Conservation (phyloP, 2,888 invertebrate species). For the Drosophila ochracea region DNA sequence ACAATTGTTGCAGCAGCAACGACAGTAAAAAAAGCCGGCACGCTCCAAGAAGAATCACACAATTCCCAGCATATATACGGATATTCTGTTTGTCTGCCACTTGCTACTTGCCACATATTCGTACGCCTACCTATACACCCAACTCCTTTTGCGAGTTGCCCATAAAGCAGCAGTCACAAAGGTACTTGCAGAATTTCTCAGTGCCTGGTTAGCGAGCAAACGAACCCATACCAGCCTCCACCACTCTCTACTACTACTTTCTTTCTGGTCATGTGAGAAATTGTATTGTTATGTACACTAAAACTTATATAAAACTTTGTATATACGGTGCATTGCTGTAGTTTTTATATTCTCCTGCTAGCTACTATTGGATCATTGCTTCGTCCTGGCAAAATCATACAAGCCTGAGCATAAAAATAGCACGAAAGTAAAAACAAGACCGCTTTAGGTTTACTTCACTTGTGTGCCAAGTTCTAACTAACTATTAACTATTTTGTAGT, state of each 20-base stretch:
- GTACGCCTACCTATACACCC: constrained; percentile 12
- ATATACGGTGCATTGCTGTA: constrained; percentile 16
- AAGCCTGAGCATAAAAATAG: not conserved
- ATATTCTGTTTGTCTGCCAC: constrained; percentile 25
- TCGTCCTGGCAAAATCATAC: not conserved
- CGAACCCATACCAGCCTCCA: constrained; percentile 2
- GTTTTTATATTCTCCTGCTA: constrained; percentile 44
- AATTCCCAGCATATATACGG: constrained; percentile 4
- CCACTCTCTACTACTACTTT: not conserved
- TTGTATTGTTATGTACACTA: constrained; percentile 48
- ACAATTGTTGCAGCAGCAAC: constrained; percentile 36
- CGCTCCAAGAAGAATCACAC: constrained; percentile 44
- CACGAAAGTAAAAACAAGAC: not conserved
- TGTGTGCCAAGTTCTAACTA: not conserved
- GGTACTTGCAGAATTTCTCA: constrained; percentile 66
- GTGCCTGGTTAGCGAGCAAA: constrained; percentile 51
- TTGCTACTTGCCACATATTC: constrained; percentile 37
- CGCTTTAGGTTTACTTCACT: not conserved
- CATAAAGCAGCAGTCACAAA: constrained; percentile 58
- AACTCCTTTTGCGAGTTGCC: constrained; percentile 1
- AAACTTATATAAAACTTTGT: constrained; percentile 4
- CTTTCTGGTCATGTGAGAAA: constrained; percentile 41
- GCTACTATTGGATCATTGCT: constrained; percentile 5
- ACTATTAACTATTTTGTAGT: not conserved
- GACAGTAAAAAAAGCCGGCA: constrained; percentile 26